Evolutionary conservation across 1,140 invertebrate genomes (phyloP), one percentile per base, ranked within the genome.

Genomic region (Caenorhabditis remanei): DNA sequence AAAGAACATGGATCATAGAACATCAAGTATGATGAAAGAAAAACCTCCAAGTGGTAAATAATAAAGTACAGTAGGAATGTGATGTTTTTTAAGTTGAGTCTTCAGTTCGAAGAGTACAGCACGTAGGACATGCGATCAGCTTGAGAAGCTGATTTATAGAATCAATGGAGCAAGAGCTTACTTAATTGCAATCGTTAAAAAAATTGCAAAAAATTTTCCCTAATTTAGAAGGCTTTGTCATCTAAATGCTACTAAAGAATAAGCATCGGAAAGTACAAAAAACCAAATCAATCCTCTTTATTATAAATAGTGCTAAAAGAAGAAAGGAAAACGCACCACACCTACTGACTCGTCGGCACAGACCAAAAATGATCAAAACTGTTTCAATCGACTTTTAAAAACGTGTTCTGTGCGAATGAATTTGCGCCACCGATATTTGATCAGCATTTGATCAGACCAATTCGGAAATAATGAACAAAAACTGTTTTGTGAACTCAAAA

Each of bases 341-440:
- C 71, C 71, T 79, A 50, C 46, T 14, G 6, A 43, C 40, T 7
- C 46, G 71, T 24, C 71, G 46, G 50, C 71, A 79, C 7, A 79
- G 71, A 50, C 46, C 71, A 32, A 79, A 79, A 79, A 79, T 79
- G 71, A 79, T 53, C 46, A 48, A 79, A 79, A 50, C 71, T 79
- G 71, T 79, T 79, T 79, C 71, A 50, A 71, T 50, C 71, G 46
- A 79, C 71, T 79, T 79, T 79, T 79, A 79, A 79, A 79, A 79
- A 53, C 71, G 71, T 79, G 71, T 79, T 79, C 71, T 79, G 71
- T 79, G 71, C 46, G 65, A 32, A 71, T 65, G 65, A 32, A 71
- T 65, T 65, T 43, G 43, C 65, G 65, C 40, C 41, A 43, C 46
- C 71, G 71, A 50, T 50, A 79, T 79, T 50, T 79, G 46, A 79